Evolutionary conservation across 53 echinoderm and acorn worm species (phyloP).

Genomic region (Echinarachnius parma): DNA sequence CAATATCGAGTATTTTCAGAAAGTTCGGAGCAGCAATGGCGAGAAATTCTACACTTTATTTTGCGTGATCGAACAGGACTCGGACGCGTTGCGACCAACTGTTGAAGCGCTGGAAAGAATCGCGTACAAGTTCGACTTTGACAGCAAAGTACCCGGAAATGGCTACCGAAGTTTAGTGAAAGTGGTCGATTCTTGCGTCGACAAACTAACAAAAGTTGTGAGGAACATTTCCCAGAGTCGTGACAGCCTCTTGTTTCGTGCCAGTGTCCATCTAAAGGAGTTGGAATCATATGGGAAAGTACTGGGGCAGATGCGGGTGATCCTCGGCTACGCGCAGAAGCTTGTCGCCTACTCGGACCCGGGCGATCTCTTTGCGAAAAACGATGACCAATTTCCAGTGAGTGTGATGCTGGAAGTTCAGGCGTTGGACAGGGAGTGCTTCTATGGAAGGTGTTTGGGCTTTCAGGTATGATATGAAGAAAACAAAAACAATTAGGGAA

Average conservation of each 20-base stretch:
- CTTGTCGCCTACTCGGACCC: constrained; percentile 76
- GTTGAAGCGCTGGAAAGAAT: constrained; percentile 81
- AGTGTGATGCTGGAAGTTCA: constrained; percentile 86
- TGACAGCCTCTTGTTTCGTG: constrained; percentile 80
- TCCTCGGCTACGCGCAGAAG: constrained; percentile 87
- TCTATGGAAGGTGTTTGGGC: constrained; percentile 91
- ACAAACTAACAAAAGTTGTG: constrained; percentile 64
- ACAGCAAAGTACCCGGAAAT: constrained; percentile 74
- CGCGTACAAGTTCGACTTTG: constrained; percentile 78
- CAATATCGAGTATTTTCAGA: constrained; percentile 93
- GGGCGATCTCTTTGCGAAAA: constrained; percentile 72
- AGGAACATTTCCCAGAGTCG: constrained; percentile 65
- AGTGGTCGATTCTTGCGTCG: constrained; percentile 84
- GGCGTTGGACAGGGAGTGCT: constrained; percentile 93
- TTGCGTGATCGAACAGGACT: constrained; percentile 85
- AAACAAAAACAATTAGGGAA: too few relatives aligned
- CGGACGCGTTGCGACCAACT: constrained; percentile 84
- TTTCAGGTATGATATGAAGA: constrained; percentile 98
- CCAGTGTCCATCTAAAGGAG: constrained; percentile 73
- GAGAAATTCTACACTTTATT: constrained; percentile 80
- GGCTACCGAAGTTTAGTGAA: constrained; percentile 93
- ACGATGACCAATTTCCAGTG: constrained; percentile 75
- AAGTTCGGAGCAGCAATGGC: constrained; percentile 61
- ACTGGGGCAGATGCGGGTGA: constrained; percentile 75
- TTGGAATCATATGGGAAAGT: constrained; percentile 77